A percentile compares a stretch with the other conserved stretches of the same genome.
phyloP scores from a whole-genome alignment of 2,113 vertebrate species.

The Microtus montanus region DNA sequence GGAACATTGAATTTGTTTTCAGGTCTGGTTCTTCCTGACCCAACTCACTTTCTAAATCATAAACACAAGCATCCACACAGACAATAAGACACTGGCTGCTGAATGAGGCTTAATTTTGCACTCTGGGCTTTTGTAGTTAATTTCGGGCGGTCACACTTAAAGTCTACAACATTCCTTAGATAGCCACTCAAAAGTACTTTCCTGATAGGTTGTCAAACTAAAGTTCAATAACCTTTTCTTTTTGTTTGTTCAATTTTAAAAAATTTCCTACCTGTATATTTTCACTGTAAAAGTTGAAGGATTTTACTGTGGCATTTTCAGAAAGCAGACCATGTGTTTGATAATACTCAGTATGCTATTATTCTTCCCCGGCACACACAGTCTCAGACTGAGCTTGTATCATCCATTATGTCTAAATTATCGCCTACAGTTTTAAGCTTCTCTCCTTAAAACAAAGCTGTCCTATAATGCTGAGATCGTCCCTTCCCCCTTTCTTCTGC shows the following conservation, averaged over 20 bases:
- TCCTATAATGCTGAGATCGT: not conserved
- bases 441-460: not conserved
- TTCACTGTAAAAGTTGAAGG: not conserved
- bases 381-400: not conserved
- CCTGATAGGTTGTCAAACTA: not conserved
- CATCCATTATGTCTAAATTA: not conserved
- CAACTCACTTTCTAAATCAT: constrained; percentile 18
- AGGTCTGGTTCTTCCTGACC: not conserved
- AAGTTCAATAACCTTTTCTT: not conserved
- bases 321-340: not conserved
- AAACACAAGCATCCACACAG: not conserved
- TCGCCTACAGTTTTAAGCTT: not conserved
- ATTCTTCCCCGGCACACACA: not conserved
- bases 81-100: not conserved
- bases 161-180: not conserved
- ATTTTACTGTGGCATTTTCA: not conserved
- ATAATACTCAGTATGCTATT: not conserved
- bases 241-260: not conserved
- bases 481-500: not conserved
- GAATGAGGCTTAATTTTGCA: not conserved
- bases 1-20: constrained; percentile 37
- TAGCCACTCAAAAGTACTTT: not conserved
- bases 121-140: not conserved
- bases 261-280: not conserved
- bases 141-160: not conserved